phyloP scores from a whole-genome alignment of 1,140 invertebrate genomes.

The Drosophila trapezifrons region DNA sequence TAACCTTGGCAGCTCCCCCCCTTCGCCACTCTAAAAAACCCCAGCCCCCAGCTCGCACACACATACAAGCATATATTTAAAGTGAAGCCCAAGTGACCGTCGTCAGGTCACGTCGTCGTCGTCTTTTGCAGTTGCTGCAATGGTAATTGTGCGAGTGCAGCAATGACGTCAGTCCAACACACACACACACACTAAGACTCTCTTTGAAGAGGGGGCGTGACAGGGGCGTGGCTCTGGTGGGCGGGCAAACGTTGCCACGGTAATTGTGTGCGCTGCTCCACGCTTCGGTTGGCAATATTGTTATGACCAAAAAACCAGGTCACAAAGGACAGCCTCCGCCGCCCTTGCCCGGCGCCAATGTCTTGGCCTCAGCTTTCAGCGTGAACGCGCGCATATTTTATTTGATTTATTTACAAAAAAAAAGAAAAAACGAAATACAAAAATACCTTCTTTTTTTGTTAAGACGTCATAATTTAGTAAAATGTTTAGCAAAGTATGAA shows the following conservation, averaged over 20 bases:
- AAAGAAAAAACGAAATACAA: not conserved
- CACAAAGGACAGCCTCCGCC: constrained; percentile 67
- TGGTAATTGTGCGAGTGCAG: constrained; percentile 80
- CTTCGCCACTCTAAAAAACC: not conserved
- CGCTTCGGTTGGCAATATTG: constrained; percentile 82
- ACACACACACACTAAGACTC: constrained; percentile 17
- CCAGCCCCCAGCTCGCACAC: not conserved
- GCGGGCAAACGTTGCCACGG: constrained; percentile 67
- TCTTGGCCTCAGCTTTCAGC: constrained; percentile 58
- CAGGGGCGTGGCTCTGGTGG: constrained; percentile 27
- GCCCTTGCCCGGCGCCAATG: constrained; percentile 10
- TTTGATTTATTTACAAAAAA: constrained; percentile 76
- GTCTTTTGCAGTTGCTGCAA: constrained; percentile 53
- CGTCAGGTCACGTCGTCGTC: constrained; percentile 66
- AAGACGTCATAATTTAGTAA: constrained; percentile 68
- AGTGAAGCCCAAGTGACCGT: constrained; percentile 72
- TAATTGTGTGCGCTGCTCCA: constrained; percentile 80
- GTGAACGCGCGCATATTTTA: constrained; percentile 80
- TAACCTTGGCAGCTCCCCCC: constrained; percentile 61
- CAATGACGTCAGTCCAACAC: constrained; percentile 68
- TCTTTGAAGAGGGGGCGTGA: constrained; percentile 10
- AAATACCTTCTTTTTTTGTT: not conserved
- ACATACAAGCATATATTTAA: constrained; percentile 32
- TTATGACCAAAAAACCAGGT: constrained; percentile 83
- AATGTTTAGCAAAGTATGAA: constrained; percentile 43